phyloP scores from a whole-genome alignment of 2,113 vertebrate species.

The Tupaia chinensis region DNA sequence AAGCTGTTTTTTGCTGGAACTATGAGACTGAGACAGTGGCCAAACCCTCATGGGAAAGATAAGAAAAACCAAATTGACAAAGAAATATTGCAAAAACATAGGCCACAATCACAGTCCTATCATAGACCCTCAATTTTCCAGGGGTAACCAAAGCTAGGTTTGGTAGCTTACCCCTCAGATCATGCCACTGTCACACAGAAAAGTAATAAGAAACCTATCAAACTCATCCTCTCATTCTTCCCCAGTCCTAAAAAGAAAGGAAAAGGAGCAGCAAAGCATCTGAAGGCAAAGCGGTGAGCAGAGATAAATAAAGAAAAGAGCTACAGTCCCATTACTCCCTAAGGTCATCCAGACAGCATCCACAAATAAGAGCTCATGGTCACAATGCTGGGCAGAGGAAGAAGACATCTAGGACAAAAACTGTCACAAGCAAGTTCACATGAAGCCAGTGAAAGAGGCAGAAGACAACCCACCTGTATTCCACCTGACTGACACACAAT shows the following conservation, averaged over 20 bases:
- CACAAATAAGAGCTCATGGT: conserved; percentile 41
- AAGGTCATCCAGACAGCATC: not conserved
- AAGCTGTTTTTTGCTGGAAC: conserved; percentile 17
- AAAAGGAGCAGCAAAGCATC: conserved; percentile 64
- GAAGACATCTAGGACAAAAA: not conserved
- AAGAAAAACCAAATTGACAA: conserved; percentile 63
- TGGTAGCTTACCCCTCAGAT: conserved; percentile 36
- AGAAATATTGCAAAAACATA: conserved; percentile 56
- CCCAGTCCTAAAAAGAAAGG: conserved; percentile 45
- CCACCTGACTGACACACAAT: not conserved
- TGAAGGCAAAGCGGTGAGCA: conserved; percentile 66
- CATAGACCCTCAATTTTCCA: conserved; percentile 20
- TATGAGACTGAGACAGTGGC: not conserved
- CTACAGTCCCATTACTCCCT: conserved; percentile 10
- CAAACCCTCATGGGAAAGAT: conserved; percentile 46
- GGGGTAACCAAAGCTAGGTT: conserved; percentile 21
- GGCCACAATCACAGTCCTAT: conserved; percentile 34
- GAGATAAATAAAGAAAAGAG: not conserved
- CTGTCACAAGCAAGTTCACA: conserved; percentile 11
- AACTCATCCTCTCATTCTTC: not conserved
- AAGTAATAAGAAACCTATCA: conserved; percentile 40
- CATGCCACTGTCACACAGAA: conserved; percentile 1
- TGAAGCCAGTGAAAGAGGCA: conserved; percentile 42
- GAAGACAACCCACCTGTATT: conserved; percentile 30
- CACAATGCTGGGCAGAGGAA: not conserved